These are phyloP conservation scores for Ammospiza maritima DNA, from an alignment of 2,797 vertebrate genomes.

Conservation along the genomic window DNA sequence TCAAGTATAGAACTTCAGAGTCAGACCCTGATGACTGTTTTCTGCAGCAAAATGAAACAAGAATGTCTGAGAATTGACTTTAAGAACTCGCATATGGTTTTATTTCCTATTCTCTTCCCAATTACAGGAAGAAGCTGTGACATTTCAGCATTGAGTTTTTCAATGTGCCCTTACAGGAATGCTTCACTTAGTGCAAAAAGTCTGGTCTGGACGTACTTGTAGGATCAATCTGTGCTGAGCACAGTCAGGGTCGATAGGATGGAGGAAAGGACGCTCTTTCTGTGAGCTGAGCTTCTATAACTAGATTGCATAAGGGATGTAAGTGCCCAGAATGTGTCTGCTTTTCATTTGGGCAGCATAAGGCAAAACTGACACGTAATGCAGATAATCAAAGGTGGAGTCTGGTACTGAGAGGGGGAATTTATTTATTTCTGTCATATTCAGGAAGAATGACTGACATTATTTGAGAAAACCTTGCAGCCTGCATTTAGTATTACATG, in stretches of 20 bases:
- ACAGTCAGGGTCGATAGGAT: neutral
- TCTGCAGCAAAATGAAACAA: neutral
- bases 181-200: neutral
- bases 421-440: slow-evolving; percentile 18
- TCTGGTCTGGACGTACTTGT: neutral
- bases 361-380: neutral
- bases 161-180: neutral
- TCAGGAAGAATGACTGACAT: neutral
- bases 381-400: neutral
- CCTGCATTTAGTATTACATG: neutral
- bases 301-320: neutral
- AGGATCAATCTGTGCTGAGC: neutral
- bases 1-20: neutral
- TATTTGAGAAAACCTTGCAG: neutral
- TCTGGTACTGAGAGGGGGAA: neutral
- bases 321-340: neutral
- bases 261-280: neutral
- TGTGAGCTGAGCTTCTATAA: neutral
- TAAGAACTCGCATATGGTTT: neutral
- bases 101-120: neutral
- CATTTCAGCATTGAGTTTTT: neutral
- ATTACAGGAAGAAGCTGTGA: neutral
- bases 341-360: neutral
- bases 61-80: neutral
- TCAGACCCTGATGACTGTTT: neutral